Percentiles rank a stretch among this genome's conserved stretches.
These are phyloP conservation scores for Takifugu ocellatus DNA, from an alignment of 2,797 vertebrate genomes.

Conservation along the genomic window DNA sequence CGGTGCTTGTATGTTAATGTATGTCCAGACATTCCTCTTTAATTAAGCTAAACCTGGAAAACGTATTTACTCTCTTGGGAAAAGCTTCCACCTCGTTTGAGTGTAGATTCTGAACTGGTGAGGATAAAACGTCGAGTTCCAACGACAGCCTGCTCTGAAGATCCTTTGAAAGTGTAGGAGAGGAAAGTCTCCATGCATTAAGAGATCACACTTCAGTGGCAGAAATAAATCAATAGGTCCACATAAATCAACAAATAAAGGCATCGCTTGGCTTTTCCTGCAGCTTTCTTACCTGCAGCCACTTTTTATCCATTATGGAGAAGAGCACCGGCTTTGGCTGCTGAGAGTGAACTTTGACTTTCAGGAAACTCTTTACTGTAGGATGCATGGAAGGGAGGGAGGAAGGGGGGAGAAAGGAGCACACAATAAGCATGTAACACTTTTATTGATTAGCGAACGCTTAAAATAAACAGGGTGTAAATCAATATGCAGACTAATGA, in stretches of 20 bases:
- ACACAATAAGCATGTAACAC: conserved; percentile 4
- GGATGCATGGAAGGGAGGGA: neutral
- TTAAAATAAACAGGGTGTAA: conserved; percentile 9
- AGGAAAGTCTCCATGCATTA: conserved; percentile 40
- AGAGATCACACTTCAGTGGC: conserved; percentile 51
- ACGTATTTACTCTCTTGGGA: neutral
- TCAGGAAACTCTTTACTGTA: conserved; percentile 7
- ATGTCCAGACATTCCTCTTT: too few species aligned
- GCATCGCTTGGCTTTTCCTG: conserved; percentile 44
- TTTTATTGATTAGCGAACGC: conserved; percentile 28
- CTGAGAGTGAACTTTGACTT: conserved; percentile 4
- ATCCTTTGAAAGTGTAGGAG: conserved; percentile 44
- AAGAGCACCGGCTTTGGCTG: conserved; percentile 4
- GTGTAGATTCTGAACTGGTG: conserved; percentile 13
- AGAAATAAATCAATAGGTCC: conserved; percentile 61
- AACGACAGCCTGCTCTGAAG: conserved; percentile 22
- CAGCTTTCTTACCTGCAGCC: conserved; percentile 24
- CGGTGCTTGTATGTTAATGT: too few species aligned
- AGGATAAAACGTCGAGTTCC: conserved; percentile 5
- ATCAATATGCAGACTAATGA: conserved; percentile 16
- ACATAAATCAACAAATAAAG: conserved; percentile 48
- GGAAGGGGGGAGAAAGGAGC: neutral
- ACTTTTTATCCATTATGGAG: conserved; percentile 35
- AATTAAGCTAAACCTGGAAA: too few species aligned
- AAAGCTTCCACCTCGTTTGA: conserved; percentile 16